Base-by-base conservation (phyloP, 2,113 vertebrate species). In the Austrofundulus limnaeus region DNA sequence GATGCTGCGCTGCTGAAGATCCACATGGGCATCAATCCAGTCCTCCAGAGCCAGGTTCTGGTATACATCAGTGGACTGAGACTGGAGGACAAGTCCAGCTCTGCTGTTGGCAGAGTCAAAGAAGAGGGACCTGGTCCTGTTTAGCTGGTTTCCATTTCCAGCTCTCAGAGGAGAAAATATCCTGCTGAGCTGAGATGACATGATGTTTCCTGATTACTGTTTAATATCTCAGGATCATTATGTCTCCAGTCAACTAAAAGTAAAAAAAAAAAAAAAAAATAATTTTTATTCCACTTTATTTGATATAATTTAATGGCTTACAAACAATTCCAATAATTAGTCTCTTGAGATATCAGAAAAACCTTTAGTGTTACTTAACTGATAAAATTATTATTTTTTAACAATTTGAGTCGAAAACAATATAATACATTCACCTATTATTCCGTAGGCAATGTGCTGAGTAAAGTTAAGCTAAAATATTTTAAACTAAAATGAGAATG, bases 21-120 rank as follows among this genome's bases (percentile, higher is more conserved):
- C 92, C 67, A 96, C 73, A 3, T 94, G 90, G 55, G 96, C 90
- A 0, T 96, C 94, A 34, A 99, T 94, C 97, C 97, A 99, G 70
- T 98, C 96, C 91, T 99, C 97, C 39, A 97, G 64, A 4, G 97
- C 95, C 77, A 99, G 88, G 75, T 99, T 99, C 72, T 95, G 89
- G 68, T 91, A 95, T 52, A 98, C 77, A 0, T 97, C 90, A 3
- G 86, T 93, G 68, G 96, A 98, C 58, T 77, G 0, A 0, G 97
- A 99, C 34, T 90, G 91, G 5, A 99, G 84, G 68, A 98, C 87
- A 6, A 95, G 71, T 0, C 90, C 91, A 8, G 77, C 9, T 1
- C 50, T 21, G 28, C 13, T 12, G 2, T 49, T 14, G 43, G 51
- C 25, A 25, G 57, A 42, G 21, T 38, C 64, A 8, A 1, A 0